Conservation (phyloP, 1,140 invertebrate species). For the Megalonaias nervosa region DNA sequence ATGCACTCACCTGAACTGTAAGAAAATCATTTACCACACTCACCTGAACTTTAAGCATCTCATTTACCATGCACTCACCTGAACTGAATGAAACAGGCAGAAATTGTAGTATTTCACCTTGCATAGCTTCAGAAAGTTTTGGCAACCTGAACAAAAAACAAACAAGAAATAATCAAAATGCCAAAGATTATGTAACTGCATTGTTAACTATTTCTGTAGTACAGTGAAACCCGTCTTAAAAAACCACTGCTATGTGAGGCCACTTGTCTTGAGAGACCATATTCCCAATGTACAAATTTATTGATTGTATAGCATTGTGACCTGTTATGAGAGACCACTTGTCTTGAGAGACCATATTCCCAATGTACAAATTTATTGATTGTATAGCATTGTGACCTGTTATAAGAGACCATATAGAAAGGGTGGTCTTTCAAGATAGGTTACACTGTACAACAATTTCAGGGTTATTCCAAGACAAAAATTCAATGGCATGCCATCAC, state of each 20-base stretch:
- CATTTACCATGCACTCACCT: constrained; percentile 68
- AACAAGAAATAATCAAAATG: constrained; percentile 21
- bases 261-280: not conserved
- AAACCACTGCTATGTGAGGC: not conserved
- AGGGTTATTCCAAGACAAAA: too few species aligned
- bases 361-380: not conserved
- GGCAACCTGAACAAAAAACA: constrained; percentile 80
- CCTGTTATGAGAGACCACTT: not conserved
- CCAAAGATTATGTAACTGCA: constrained; percentile 1
- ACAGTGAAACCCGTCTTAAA: not conserved
- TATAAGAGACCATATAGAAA: not conserved
- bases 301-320: not conserved
- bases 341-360: not conserved
- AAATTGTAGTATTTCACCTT: constrained; percentile 99
- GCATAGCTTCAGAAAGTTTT: constrained; percentile 98
- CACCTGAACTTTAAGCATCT: too few species aligned
- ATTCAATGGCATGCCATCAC: too few species aligned
- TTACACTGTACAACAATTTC: too few species aligned
- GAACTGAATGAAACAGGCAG: constrained; percentile 93
- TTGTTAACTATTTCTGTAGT: constrained; percentile 8
- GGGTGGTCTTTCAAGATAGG: too few species aligned
- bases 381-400: not conserved
- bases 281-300: not conserved
- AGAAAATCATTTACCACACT: too few species aligned
- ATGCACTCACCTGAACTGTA: too few species aligned